These are phyloP conservation scores for Tricholauxania praeusta DNA, from an alignment of 2,888 invertebrate species.

Conservation along the genomic window DNA sequence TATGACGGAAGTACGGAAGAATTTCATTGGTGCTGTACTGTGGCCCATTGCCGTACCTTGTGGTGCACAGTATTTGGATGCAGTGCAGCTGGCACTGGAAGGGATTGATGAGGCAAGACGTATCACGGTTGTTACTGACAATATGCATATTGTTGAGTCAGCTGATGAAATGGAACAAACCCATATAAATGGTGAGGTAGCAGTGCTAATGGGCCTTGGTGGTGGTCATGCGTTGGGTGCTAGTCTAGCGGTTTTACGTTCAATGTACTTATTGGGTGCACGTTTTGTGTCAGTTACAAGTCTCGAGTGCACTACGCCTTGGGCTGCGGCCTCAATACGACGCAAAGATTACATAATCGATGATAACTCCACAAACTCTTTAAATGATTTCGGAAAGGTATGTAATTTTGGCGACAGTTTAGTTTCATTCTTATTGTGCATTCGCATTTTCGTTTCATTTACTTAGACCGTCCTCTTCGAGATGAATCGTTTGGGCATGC, in stretches of 20 bases:
- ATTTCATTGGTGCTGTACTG: conserved; percentile 70
- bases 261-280: conserved; percentile 76
- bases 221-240: conserved; percentile 78
- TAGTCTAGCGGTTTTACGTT: conserved; percentile 75
- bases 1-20: conserved; percentile 65
- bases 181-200: conserved; percentile 73
- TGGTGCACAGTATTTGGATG: conserved; percentile 74
- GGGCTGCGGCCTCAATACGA: conserved; percentile 69
- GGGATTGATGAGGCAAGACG: conserved; percentile 76
- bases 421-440: neutral
- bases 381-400: conserved; percentile 69
- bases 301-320: conserved; percentile 75
- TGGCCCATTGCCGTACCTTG: conserved; percentile 71
- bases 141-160: conserved; percentile 71
- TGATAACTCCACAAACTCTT: conserved; percentile 64
- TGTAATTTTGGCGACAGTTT: conserved; percentile 1
- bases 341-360: conserved; percentile 62
- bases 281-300: conserved; percentile 77
- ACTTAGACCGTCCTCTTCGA: conserved; percentile 73
- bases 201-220: conserved; percentile 74
- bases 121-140: conserved; percentile 70
- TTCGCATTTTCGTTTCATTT: neutral
- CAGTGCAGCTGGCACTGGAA: conserved; percentile 75
- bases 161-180: conserved; percentile 74
- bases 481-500: conserved; percentile 79